These are phyloP conservation scores for Drosophila picticornis DNA, from an alignment of 2,888 invertebrate species.

Conservation along the genomic window DNA sequence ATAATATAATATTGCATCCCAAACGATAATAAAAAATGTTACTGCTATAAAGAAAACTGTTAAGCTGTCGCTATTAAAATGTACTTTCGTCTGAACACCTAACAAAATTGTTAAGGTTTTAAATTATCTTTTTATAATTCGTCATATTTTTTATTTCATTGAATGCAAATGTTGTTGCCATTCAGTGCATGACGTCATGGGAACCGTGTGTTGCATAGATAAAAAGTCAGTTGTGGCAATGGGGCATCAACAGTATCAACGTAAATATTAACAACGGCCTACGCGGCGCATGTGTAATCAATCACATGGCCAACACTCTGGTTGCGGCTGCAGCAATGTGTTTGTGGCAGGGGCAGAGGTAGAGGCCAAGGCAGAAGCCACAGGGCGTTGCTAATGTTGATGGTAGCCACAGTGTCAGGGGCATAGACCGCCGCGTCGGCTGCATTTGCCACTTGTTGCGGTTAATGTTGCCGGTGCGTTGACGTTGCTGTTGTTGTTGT, in stretches of 20 bases:
- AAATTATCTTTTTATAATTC: conserved; percentile 7
- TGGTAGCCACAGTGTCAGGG: conserved; percentile 74
- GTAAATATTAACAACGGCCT: conserved; percentile 57
- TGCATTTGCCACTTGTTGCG: conserved; percentile 52
- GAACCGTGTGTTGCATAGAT: conserved; percentile 10
- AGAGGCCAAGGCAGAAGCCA: conserved; percentile 65
- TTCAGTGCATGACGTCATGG: conserved; percentile 21
- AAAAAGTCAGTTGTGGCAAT: conserved; percentile 27
- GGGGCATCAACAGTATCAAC: conserved; percentile 53
- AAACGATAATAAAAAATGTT: conserved; percentile 18
- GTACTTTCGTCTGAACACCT: conserved; percentile 2
- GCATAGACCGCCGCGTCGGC: conserved; percentile 52
- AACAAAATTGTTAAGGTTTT: not conserved
- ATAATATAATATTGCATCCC: conserved; percentile 2
- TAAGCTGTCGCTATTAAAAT: conserved; percentile 21
- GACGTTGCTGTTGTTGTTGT: conserved; percentile 4
- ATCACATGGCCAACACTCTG: conserved; percentile 62
- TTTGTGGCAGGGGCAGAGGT: conserved; percentile 8
- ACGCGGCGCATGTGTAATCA: conserved; percentile 73
- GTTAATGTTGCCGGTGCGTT: conserved; percentile 21
- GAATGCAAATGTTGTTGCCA: conserved; percentile 17
- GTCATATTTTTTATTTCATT: not conserved
- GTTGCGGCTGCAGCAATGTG: conserved; percentile 24
- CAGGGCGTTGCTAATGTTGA: conserved; percentile 70
- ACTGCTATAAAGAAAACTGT: not conserved